phyloP scores from a whole-genome alignment of 2,113 vertebrate genomes.

The Hippopotamus amphibius region DNA sequence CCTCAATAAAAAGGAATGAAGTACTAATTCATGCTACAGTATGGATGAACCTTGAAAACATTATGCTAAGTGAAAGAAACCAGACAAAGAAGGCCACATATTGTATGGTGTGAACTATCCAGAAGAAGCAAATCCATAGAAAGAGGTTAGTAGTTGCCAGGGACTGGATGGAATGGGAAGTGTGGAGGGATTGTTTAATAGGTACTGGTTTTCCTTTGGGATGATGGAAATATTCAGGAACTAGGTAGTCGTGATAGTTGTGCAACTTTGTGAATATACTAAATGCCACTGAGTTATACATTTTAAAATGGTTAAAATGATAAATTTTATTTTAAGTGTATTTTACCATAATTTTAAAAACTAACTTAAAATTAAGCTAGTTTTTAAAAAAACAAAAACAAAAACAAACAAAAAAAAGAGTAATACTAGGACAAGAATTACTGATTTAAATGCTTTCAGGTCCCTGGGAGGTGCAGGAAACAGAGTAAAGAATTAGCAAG shows the following conservation, averaged over 20 bases:
- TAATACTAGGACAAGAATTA: background rate
- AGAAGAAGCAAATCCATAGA: background rate
- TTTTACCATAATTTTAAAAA: slow-evolving; percentile 9
- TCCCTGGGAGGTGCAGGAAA: background rate
- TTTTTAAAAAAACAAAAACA: background rate
- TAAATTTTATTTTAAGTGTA: background rate
- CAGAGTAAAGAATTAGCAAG: background rate
- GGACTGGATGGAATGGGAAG: background rate
- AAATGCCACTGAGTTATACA: background rate
- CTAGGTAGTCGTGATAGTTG: background rate
- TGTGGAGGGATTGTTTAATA: background rate
- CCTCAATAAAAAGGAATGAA: background rate
- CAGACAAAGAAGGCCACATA: background rate
- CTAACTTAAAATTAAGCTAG: background rate
- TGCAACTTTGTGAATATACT: background rate
- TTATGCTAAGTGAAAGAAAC: background rate
- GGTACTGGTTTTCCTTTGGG: background rate
- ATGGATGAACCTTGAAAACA: background rate
- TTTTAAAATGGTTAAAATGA: background rate
- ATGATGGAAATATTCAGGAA: background rate
- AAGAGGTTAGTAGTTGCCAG: background rate
- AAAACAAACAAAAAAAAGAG: background rate
- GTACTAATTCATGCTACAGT: background rate
- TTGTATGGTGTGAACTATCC: background rate
- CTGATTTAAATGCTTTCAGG: background rate